A percentile compares a stretch with the other conserved stretches of the same genome.
These are phyloP conservation scores for Brachyptera risi DNA, from an alignment of 2,888 invertebrate species.

Conservation along the genomic window DNA sequence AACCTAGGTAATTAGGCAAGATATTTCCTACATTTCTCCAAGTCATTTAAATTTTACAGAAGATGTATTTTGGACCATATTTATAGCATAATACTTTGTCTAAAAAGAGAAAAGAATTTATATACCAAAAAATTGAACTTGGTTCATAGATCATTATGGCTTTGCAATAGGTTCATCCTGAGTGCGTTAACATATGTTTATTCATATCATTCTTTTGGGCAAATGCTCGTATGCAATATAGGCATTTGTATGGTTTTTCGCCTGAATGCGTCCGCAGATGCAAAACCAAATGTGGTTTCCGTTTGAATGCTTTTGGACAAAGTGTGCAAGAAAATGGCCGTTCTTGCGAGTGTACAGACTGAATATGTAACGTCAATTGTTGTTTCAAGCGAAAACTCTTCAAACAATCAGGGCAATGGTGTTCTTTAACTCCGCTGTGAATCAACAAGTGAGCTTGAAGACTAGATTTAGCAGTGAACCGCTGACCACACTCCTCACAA, in stretches of 20 bases:
- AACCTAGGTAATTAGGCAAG: too few species aligned
- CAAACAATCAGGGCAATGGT: constrained; percentile 19
- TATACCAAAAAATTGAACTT: too few species aligned
- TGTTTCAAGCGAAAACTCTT: constrained; percentile 26
- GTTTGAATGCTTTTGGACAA: constrained; percentile 40
- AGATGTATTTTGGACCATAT: too few species aligned
- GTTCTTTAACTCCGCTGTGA: constrained; percentile 27
- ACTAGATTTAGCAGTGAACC: constrained; percentile 25
- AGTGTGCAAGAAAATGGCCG: constrained; percentile 39
- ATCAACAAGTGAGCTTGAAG: constrained; percentile 25
- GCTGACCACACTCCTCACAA: constrained; percentile 23
- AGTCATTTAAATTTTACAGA: too few species aligned
- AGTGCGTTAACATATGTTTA: too few species aligned
- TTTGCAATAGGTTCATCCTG: too few species aligned
- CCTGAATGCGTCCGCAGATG: constrained; percentile 42
- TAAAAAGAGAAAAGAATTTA: too few species aligned
- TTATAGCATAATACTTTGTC: too few species aligned
- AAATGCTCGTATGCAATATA: constrained; percentile 39
- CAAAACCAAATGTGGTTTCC: constrained; percentile 39
- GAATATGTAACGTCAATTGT: constrained; percentile 24
- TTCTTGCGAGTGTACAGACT: constrained; percentile 36
- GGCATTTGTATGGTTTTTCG: constrained; percentile 40
- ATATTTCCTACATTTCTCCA: too few species aligned
- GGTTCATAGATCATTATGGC: too few species aligned
- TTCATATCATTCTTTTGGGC: too few species aligned